Evolutionary conservation across 2,797 vertebrate genomes (phyloP), one percentile per base, ranked within the genome.

Genomic region (Hydrophis major): DNA sequence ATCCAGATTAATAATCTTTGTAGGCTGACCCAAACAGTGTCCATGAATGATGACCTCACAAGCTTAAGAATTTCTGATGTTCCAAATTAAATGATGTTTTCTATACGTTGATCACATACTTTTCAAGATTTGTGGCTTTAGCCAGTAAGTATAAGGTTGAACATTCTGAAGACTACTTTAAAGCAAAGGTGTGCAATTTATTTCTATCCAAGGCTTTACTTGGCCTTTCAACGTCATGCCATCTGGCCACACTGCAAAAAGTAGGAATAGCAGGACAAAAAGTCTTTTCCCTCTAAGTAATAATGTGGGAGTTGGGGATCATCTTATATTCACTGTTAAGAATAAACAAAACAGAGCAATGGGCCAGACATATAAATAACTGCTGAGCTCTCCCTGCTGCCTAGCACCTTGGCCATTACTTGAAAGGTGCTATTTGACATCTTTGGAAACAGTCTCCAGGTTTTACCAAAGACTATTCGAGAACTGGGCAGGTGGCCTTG

Each of bases 91-190:
- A 14, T 47, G 10, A 60, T 89, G 42, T 2, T 37, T 86, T 87
- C 61, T 32, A n/a, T 50, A 32, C 3, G 12, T 63, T 89, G 50
- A 61, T 25, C n/a, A 86, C 13, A 27, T 53, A 20, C 20, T 63
- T 92, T 89, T 32, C 16, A 66, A 86, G 6, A 37, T 92, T 69
- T 42, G n/a, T 86, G 42, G 87, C 25, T 92, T 89, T 86, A 89
- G n/a, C n/a, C n/a, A 53, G 55, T 61, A 55, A 90, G 47, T 86
- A 86, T 63, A 60, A 47, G n/a, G 22, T 55, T 61, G 60, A 89
- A 89, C 59, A 86, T n/a, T 28, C 74, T 83, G 42, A 83, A 83
- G 18, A 56, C 14, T 86, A 83, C 37, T 83, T 47, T 83, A 47
- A 83, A 83, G 74, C 37, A 78, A 42, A 78, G 20, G 7, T 47